These are phyloP conservation scores for Magallana nippona DNA, from an alignment of 2,888 invertebrate species.

Conservation along the genomic window DNA sequence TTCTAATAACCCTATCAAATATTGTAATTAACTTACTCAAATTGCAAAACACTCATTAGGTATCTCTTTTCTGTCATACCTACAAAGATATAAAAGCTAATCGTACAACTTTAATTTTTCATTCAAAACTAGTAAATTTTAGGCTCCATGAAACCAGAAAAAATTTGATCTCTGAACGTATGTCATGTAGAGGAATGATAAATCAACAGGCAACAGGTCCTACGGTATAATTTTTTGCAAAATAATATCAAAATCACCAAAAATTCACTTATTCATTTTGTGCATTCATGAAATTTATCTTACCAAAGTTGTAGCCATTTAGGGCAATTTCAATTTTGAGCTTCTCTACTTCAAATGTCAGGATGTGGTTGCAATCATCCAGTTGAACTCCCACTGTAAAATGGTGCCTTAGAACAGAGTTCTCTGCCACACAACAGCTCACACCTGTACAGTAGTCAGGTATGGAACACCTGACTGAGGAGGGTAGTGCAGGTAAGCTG, in stretches of 20 bases:
- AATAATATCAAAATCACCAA: too few relatives aligned
- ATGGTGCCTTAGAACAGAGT: constrained; percentile 5
- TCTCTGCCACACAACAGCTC: constrained; percentile 44
- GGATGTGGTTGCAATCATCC: constrained; percentile 18
- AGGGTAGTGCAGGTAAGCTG: not conserved
- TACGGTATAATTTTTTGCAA: too few relatives aligned
- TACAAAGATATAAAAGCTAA: not conserved
- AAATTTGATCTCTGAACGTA: too few relatives aligned
- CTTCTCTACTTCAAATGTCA: constrained; percentile 33
- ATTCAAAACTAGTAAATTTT: not conserved
- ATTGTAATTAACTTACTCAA: not conserved
- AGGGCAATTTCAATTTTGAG: constrained; percentile 12
- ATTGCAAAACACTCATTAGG: not conserved
- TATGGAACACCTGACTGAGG: constrained; percentile 39
- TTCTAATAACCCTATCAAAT: too few relatives aligned
- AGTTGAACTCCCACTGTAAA: not conserved
- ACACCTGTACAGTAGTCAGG: constrained; percentile 49
- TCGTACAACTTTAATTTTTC: too few relatives aligned
- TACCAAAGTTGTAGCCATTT: constrained; percentile 27
- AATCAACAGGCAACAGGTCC: too few relatives aligned
- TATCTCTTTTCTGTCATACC: constrained; percentile 4
- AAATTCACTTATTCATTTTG: too few relatives aligned
- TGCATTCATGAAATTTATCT: not conserved
- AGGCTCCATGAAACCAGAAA: not conserved
- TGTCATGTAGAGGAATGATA: too few relatives aligned